Base-by-base conservation (phyloP, 2,888 invertebrate genomes). In the Plusia festucae region DNA sequence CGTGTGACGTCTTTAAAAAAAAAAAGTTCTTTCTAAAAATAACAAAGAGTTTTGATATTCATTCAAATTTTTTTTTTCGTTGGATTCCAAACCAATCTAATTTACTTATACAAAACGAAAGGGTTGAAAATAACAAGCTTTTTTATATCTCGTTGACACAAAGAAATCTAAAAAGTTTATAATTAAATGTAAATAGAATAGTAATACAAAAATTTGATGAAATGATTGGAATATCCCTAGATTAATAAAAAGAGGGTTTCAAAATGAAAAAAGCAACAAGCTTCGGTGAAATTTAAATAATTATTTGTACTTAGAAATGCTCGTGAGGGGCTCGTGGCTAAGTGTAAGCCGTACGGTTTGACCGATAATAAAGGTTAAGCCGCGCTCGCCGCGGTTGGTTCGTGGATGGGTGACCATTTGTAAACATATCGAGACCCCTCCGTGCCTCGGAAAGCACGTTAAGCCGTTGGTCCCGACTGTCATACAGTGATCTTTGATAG, bases 21-120 rank as follows among this genome's bases (percentile, higher is more conserved):
- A 49, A 60, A 57, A n/a, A 54, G 27, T 46, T 49, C 11, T 51
- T 58, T 66, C 20, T n/a, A 20, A 44, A 46, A 62, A 58, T 40
- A 16, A 40, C n/a, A n/a, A 59, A 62, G 34, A 53, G 13, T 13
- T 30, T n/a, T 20, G 20, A 18, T n/a, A 49, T 20, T 9, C 11
- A 49, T 20, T 49, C 20, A 3, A 20, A 11, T 20, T 9, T 49
- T 20, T 49, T 49, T 13, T n/a, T 6, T n/a, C 44, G 9, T 51
- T 60, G 44, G 53, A 30, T 46, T 59, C 56, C 2, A 16, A 11
- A 9, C 9, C n/a, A 59, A 20, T 61, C 30, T 44, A 58, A 52
- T 59, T 22, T 34, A 40, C 32, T 20, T 49, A 52, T 11, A 6
- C 15, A 8, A 27, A 58, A 1, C 20, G 20, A 53, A 9, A 16